Evolutionary conservation across 2,113 vertebrate genomes (phyloP).

Genomic region (Muntiacus muntjak): DNA sequence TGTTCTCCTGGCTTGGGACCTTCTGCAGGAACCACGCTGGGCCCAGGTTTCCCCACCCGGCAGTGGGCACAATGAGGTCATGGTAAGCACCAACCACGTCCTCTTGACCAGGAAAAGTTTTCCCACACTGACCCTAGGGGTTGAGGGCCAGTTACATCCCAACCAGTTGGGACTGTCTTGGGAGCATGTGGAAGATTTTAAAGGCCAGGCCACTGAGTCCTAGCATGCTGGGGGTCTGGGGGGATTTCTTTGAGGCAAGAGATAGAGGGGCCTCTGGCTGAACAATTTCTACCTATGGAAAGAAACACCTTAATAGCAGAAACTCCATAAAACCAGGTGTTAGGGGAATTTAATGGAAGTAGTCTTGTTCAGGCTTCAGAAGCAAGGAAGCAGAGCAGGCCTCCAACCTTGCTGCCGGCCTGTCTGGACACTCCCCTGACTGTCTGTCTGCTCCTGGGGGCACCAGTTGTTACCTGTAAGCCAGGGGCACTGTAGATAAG

Average conservation of each 20-base stretch:
- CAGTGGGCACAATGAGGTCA: neutral
- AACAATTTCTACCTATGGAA: neutral
- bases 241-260: neutral
- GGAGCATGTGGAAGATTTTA: neutral
- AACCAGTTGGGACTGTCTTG: no score
- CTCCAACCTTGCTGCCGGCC: neutral
- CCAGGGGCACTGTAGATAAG: neutral
- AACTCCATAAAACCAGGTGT: neutral
- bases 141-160: neutral
- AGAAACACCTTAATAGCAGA: neutral
- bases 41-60: no score
- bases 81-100: neutral
- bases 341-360: neutral
- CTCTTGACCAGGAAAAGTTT: no score
- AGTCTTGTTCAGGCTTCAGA: neutral
- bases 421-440: neutral
- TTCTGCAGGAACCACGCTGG: no score
- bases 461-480: neutral
- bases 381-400: neutral
- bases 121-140: no score
- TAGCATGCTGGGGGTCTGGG: neutral
- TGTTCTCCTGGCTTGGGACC: neutral
- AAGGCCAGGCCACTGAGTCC: neutral
- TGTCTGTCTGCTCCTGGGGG: neutral
- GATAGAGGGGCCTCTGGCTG: neutral